phyloP scores from a whole-genome alignment of 1,140 invertebrate genomes.

The Phthorimaea operculella region DNA sequence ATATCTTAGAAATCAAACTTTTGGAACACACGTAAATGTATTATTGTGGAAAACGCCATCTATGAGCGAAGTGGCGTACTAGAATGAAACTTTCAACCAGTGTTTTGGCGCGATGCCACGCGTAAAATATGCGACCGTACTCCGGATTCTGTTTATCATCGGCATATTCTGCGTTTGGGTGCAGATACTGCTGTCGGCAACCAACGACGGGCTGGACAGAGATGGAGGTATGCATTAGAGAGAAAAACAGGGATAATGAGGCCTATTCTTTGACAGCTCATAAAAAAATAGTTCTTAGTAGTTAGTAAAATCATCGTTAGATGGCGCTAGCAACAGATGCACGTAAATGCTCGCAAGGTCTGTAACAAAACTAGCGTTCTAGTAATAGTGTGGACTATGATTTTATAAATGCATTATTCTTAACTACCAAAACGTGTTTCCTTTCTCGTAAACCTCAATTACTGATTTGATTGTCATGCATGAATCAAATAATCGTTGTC shows the following conservation, averaged over 20 bases:
- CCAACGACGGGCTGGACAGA: slow-evolving; percentile 37
- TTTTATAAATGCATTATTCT: too few relatives aligned
- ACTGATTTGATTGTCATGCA: too few relatives aligned
- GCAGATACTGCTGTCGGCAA: slow-evolving; percentile 54
- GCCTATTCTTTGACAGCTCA: not conserved
- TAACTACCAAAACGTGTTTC: too few relatives aligned
- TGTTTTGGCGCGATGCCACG: slow-evolving; percentile 36
- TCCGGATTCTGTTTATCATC: slow-evolving; percentile 45
- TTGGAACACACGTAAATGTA: too few relatives aligned
- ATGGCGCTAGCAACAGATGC: too few relatives aligned
- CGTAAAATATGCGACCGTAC: slow-evolving; percentile 48
- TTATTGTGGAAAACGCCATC: not conserved
- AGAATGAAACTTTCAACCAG: not conserved
- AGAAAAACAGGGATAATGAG: not conserved
- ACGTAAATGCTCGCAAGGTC: too few relatives aligned
- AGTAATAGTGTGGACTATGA: too few relatives aligned
- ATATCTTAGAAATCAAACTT: too few relatives aligned
- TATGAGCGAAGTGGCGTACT: not conserved
- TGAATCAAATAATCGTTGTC: too few relatives aligned
- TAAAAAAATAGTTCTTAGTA: not conserved
- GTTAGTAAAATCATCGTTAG: too few relatives aligned
- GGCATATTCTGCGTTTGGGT: slow-evolving; percentile 54
- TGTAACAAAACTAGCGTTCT: too few relatives aligned
- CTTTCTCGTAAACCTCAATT: too few relatives aligned
- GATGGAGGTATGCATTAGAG: slow-evolving; percentile 34